Conservation (phyloP, 2,888 invertebrate genomes). For the Brassicogethes aeneus region DNA sequence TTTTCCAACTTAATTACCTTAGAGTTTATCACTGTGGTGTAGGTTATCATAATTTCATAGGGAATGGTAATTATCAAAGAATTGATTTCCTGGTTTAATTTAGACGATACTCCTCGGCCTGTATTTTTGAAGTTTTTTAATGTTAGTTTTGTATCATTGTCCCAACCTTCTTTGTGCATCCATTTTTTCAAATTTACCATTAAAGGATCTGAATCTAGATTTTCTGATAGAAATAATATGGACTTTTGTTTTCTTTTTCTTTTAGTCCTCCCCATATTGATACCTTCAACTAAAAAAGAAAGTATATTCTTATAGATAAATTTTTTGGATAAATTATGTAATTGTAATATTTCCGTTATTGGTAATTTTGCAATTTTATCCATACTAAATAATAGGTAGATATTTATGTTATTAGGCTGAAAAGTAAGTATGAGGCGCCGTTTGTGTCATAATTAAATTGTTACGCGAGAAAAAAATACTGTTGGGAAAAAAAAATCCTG, state of each 20-base stretch:
- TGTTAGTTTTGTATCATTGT: conserved; percentile 46
- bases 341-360: no score
- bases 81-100: conserved; percentile 45
- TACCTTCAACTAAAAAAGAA: no score
- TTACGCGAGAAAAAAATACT: no score
- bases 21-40: conserved; percentile 13
- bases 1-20: conserved; percentile 17
- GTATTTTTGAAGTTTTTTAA: conserved; percentile 55
- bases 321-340: no score
- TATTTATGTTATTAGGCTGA: no score
- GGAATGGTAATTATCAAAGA: conserved; percentile 56
- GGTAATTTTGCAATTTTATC: no score
- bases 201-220: conserved; percentile 33
- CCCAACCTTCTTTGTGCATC: conserved; percentile 47
- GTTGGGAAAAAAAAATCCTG: no score
- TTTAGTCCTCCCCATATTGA: conserved; percentile 49
- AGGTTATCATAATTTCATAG: conserved; percentile 47
- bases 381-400: no score
- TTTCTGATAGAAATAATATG: conserved; percentile 21
- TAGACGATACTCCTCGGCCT: conserved; percentile 67
- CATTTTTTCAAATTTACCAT: conserved; percentile 46
- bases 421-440: no score
- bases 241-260: conserved; percentile 32
- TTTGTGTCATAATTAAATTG: no score
- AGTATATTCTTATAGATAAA: no score